Percentiles rank a stretch among this genome's conserved stretches.
Conservation (phyloP, 2,113 vertebrate genomes). For the Prolemur simus region DNA sequence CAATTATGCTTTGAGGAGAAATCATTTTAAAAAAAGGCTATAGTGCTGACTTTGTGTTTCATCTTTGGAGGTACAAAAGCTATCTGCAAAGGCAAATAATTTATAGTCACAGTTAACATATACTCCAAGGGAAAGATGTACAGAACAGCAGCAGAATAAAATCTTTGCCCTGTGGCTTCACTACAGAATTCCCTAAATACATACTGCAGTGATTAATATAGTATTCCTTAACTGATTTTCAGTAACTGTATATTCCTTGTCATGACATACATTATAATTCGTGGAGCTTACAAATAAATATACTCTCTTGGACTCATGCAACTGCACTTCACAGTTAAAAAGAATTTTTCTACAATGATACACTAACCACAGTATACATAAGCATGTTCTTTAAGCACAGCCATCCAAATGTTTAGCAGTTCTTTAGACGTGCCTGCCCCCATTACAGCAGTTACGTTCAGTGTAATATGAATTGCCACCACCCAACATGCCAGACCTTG, state of each 20-base stretch:
- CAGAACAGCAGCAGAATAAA: conserved; percentile 68
- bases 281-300: conserved; percentile 12
- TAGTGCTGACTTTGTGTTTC: conserved; percentile 59
- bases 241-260: conserved; percentile 49
- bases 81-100: conserved; percentile 59
- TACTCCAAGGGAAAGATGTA: conserved; percentile 57
- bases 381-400: neutral
- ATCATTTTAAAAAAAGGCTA: neutral
- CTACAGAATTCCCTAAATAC: conserved; percentile 30
- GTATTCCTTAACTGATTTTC: conserved; percentile 44
- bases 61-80: conserved; percentile 52
- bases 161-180: conserved; percentile 44
- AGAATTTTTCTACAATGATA: neutral
- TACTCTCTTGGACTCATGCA: neutral
- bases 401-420: neutral
- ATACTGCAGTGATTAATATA: conserved; percentile 69
- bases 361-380: neutral
- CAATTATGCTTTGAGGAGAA: neutral
- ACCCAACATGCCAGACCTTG: neutral
- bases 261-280: neutral
- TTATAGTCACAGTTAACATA: conserved; percentile 71
- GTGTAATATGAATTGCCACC: neutral
- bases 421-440: neutral
- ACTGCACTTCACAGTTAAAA: neutral
- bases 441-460: neutral